Evolutionary conservation across 2,113 vertebrate genomes (phyloP), one percentile per base, ranked within the genome.

Genomic region (Ailurus styani): DNA sequence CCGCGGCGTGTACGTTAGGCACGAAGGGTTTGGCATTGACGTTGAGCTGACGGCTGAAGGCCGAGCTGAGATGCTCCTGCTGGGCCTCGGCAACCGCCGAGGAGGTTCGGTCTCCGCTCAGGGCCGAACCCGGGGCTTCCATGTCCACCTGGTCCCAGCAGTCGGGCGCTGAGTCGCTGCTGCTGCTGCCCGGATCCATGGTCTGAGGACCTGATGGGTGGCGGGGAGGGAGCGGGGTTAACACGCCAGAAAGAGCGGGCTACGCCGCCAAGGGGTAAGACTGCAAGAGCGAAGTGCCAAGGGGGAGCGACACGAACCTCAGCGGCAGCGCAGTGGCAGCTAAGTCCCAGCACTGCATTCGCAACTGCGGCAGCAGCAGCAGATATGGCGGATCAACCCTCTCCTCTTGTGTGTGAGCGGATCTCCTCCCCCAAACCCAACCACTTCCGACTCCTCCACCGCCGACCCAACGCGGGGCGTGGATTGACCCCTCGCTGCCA

Each of bases 101-200:
- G 82, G 82, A 88, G 55, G 87, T 91, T 85, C 29, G 83, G 42
- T 90, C 91, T 90, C 96, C 98, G 73, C 96, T 96, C 18, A 97
- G 94, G 64, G 79, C 93, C 27, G 66, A 77, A 87, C 88, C 37
- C 7, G 89, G 82, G 66, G 42, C 73, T 93, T 99, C 99, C 98
- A 99, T 99, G 98, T 99, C 99, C 98, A 99, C 99, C 99, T 99
- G 99, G 97, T 99, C 99, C 99, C 99, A 99, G 97, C 99, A 99
- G 98, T 99, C 99, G 91, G 99, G 99, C 95, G 99, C 99, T 97
- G 99, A 99, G 98, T 99, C 99, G 99, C 98, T 98, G 86, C 98
- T 98, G 96, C 98, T 98, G 98, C 98, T 97, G 75, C 95, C 84
- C 6, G 75, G 87, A 96, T 98, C 96, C 97, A 98, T 97, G 62